Conservation (phyloP, 2,113 vertebrate genomes). For the Anguilla japonica region DNA sequence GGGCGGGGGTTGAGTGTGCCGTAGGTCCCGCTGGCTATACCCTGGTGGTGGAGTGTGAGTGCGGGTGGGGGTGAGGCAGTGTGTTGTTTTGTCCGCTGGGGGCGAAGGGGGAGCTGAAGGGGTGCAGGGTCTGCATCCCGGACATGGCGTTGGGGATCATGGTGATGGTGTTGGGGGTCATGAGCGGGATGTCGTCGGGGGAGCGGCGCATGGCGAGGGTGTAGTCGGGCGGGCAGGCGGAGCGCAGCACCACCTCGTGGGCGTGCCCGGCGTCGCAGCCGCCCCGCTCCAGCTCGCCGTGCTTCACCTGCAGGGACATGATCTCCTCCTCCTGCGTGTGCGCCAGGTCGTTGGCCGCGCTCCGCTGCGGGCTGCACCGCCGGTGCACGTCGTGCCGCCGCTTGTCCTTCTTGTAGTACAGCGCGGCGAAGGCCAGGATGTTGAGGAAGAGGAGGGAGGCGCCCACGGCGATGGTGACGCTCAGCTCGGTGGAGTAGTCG, state of each 20-base stretch:
- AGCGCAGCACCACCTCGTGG: conserved; percentile 94
- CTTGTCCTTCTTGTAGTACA: conserved; percentile 99
- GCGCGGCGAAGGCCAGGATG: conserved; percentile 93
- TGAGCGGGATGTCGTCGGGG: conserved; percentile 96
- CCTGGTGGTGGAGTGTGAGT: conserved; percentile 99
- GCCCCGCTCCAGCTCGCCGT: conserved; percentile 94
- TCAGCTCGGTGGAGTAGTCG: conserved; percentile 97
- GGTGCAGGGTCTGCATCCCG: conserved; percentile 90
- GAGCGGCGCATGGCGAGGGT: conserved; percentile 97
- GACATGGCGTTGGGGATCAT: conserved; percentile 98
- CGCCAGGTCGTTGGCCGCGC: conserved; percentile 87
- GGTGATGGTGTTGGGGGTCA: conserved; percentile 98
- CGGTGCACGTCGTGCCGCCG: conserved; percentile 91
- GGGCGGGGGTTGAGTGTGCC: conserved; percentile 41
- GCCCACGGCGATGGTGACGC: conserved; percentile 94
- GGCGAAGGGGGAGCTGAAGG: conserved; percentile 93
- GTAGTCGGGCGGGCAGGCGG: conserved; percentile 97
- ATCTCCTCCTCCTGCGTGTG: conserved; percentile 98
- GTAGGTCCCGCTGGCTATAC: conserved; percentile 88
- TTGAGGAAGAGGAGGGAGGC: conserved; percentile 96
- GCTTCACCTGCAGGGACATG: conserved; percentile 99
- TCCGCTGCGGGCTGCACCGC: conserved; percentile 92
- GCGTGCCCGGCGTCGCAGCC: conserved; percentile 95
- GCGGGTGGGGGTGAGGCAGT: conserved; percentile 90
- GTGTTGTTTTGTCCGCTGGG: conserved; percentile 97